phyloP scores from a whole-genome alignment of 2,888 invertebrate genomes.

The Suillia variegata region DNA sequence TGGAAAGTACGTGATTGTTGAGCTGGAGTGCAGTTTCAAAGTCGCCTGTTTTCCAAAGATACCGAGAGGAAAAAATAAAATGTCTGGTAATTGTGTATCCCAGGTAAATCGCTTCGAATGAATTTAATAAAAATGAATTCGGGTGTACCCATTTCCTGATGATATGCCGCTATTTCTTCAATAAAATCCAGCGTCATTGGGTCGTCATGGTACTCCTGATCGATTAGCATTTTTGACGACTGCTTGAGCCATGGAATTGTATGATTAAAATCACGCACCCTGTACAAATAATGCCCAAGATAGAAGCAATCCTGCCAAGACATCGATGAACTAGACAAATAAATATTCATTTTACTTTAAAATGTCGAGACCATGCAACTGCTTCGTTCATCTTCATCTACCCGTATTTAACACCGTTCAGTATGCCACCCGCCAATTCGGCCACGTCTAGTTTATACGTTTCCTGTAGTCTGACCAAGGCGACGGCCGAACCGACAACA shows the following conservation, averaged over 20 bases:
- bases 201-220: constrained; percentile 60
- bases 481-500: constrained; percentile 90
- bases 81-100: neutral
- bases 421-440: constrained; percentile 82
- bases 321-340: constrained; percentile 71
- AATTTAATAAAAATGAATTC: neutral
- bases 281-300: constrained; percentile 89
- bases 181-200: constrained; percentile 44
- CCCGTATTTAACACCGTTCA: constrained; percentile 86
- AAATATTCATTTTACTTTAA: neutral
- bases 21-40: constrained; percentile 80
- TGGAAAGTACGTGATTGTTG: constrained; percentile 79
- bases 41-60: constrained; percentile 81
- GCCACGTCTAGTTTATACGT: constrained; percentile 89
- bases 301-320: constrained; percentile 94
- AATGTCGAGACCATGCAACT: too few relatives aligned
- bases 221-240: constrained; percentile 75
- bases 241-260: constrained; percentile 94
- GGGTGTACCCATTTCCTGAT: constrained; percentile 50
- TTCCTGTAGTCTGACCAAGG: constrained; percentile 90
- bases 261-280: constrained; percentile 88
- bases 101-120: neutral
- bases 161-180: constrained; percentile 47
- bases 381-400: constrained; percentile 24
- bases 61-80: neutral